Evolutionary conservation across 2,888 invertebrate species (phyloP).

Genomic region (Microdon myrmicae): DNA sequence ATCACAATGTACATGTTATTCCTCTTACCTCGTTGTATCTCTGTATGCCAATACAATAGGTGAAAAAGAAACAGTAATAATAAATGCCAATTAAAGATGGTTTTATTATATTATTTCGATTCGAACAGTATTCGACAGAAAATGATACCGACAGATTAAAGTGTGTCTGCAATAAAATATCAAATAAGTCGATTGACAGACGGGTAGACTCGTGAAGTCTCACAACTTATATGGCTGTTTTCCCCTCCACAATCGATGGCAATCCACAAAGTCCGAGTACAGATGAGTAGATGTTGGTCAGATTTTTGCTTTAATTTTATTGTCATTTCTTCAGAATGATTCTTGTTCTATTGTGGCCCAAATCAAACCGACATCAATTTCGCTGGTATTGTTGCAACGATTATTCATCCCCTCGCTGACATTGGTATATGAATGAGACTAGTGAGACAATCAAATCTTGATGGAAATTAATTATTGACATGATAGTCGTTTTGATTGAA

Average conservation of each 20-base stretch:
- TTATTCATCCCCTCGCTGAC: too few species aligned
- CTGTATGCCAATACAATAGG: not conserved
- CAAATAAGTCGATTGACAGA: conserved; percentile 19
- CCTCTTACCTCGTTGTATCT: not conserved
- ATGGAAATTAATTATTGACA: conserved; percentile 51
- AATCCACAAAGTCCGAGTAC: not conserved
- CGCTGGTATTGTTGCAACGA: too few species aligned
- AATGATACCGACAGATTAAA: conserved; percentile 46
- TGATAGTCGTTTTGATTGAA: conserved; percentile 45
- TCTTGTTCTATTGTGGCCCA: too few species aligned
- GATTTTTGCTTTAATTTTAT: too few species aligned
- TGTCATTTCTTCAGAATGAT: too few species aligned
- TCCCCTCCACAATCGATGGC: too few species aligned
- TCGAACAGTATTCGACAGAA: conserved; percentile 42
- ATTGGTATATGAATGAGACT: conserved; percentile 5
- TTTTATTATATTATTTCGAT: conserved; percentile 46
- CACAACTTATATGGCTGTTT: conserved; percentile 17
- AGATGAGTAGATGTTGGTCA: not conserved
- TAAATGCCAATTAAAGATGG: conserved; percentile 51
- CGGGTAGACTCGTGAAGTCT: conserved; percentile 5
- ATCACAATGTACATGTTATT: conserved; percentile 38
- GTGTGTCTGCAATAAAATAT: conserved; percentile 29
- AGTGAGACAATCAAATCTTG: conserved; percentile 47
- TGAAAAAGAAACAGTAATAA: conserved; percentile 24
- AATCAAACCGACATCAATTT: too few species aligned